Evolutionary conservation across 2,888 invertebrate species (phyloP).

Genomic region (Auanema freiburgensis): DNA sequence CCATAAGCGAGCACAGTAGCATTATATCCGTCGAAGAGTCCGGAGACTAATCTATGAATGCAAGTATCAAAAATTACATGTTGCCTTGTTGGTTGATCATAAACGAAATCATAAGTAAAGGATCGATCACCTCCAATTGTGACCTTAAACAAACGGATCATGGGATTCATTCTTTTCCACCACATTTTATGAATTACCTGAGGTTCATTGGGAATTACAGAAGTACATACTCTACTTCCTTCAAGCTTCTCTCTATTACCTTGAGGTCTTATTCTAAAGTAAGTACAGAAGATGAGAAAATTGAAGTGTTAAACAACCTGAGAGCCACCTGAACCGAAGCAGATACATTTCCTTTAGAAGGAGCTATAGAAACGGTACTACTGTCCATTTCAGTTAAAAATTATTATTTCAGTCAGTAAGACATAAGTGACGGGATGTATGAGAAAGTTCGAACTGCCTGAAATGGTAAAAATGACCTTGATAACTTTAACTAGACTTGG

Average conservation of each 20-base stretch:
- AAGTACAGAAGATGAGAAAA: background rate
- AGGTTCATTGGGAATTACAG: conserved; percentile 84
- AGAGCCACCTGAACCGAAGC: conserved; percentile 18
- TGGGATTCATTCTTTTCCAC: background rate
- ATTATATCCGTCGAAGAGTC: conserved; percentile 93
- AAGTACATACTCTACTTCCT: conserved; percentile 89
- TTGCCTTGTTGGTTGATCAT: conserved; percentile 77
- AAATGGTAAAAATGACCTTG: too few relatives aligned
- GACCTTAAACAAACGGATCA: conserved; percentile 67
- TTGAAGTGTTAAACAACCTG: conserved; percentile 3
- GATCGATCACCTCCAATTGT: conserved; percentile 70
- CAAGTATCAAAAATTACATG: conserved; percentile 80
- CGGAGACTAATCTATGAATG: conserved; percentile 83
- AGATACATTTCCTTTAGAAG: too few relatives aligned
- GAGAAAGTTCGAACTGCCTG: too few relatives aligned
- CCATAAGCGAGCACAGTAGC: conserved; percentile 96
- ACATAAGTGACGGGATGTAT: too few relatives aligned
- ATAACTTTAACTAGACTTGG: too few relatives aligned
- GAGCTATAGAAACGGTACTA: too few relatives aligned
- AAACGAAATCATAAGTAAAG: conserved; percentile 85
- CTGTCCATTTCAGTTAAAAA: too few relatives aligned
- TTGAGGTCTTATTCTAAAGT: conserved; percentile 85
- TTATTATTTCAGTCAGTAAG: too few relatives aligned
- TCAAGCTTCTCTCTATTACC: conserved; percentile 88
- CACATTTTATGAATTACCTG: conserved; percentile 64